Evolutionary conservation across 2,888 invertebrate genomes (phyloP), one percentile per base, ranked within the genome.

Genomic region (Laspeyria flexula): DNA sequence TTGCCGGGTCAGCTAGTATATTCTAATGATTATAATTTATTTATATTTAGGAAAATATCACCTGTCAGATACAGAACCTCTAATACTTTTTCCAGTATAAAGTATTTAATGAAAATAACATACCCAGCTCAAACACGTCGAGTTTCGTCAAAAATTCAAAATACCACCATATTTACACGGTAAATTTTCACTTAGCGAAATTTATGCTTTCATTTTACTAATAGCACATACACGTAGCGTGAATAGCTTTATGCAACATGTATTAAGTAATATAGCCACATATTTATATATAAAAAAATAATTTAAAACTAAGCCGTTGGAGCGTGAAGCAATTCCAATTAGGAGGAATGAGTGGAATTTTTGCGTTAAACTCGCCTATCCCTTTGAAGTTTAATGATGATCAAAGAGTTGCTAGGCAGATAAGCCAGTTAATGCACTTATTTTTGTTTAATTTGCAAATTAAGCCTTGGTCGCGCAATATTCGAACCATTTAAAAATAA

Each of bases 191-290:
- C 49, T 49, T 49, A 31, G 39, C 42, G 16, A 58, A 51, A 60
- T 65, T 39, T 60, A 53, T 56, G 44, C 55, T 62, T 62, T 60
- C 44, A 65, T 63, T 56, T 56, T 37, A 52, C 65, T 63, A 65
- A 65, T 65, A 63, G 61, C 7, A 34, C 43, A 50, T 50, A 55
- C 40, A 37, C 11, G 31, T 33, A 38, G 30, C 23, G 25, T 51
- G 48, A 63, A 63, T 46, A 25, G 30, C 11, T 53, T 49, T 39
- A 54, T 63, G 48, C 48, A 42, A 30, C 43, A 57, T 41, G 41
- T 48, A 50, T 34, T 37, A 13, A 54, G 48, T 50, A 55, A 64
- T 52, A 64, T 44, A 48, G 42, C 42, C 30, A 41, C 40, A 60
- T 55, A 44, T 53, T n/a, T 47, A 27, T 30, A 27, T 37, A 7